Percentiles rank a stretch among this genome's conserved stretches.
phyloP scores from a whole-genome alignment of 1,140 invertebrate genomes.

The Lamellibrachia luymesi region DNA sequence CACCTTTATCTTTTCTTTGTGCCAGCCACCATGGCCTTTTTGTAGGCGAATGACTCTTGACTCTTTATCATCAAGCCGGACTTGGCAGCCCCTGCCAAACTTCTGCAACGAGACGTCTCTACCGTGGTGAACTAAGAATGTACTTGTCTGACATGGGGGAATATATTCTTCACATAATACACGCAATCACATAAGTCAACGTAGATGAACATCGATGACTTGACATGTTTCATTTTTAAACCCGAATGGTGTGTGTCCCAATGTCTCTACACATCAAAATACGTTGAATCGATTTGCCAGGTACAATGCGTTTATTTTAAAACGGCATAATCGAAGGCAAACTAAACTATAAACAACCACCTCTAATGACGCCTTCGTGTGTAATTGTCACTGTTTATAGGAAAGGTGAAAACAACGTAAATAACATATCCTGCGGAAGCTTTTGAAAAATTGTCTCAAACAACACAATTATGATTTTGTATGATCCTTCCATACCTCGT shows the following conservation, averaged over 20 bases:
- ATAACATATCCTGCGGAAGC: no score
- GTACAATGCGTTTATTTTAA: no score
- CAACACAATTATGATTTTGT: neutral
- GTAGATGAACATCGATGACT: neutral
- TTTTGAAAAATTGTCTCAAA: neutral
- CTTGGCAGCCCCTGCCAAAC: neutral
- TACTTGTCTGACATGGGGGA: neutral
- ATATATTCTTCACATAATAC: no score
- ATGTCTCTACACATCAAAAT: no score
- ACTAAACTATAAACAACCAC: no score
- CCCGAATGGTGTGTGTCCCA: no score
- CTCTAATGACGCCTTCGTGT: no score
- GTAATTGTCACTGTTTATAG: no score
- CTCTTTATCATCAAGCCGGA: neutral
- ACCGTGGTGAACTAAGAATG: neutral
- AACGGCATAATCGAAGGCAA: no score
- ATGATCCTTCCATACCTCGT: neutral
- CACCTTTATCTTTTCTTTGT: neutral
- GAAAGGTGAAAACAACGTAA: no score
- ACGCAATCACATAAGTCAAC: neutral
- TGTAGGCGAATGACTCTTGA: neutral
- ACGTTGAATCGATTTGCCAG: no score
- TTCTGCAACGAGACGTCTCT: neutral
- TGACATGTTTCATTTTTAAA: no score
- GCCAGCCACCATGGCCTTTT: neutral